Evolutionary conservation across 1,140 invertebrate species (phyloP), one percentile per base, ranked within the genome.

Genomic region (Solen grandis): DNA sequence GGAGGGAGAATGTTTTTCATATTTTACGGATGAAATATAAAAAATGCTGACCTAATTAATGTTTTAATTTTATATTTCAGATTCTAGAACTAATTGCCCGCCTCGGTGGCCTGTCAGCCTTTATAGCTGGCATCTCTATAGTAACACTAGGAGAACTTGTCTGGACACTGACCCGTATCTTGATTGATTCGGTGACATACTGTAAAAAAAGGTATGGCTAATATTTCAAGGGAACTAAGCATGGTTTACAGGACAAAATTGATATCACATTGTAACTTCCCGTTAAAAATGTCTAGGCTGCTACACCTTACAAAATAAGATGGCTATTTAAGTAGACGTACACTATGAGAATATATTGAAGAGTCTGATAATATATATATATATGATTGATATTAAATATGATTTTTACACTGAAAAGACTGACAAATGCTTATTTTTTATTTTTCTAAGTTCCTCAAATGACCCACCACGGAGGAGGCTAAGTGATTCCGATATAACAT

Each of bases 401-500:
- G n/a, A 14, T 14, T 50, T 14, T n/a, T n/a, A 13, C 46, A 50
- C n/a, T n/a, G 13, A 50, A 50, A 50, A 50, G 46, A 14, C n/a
- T 50, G 46, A 14, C n/a, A 14, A 14, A n/a, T 50, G 46, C 13
- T n/a, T 50, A n/a, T 50, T 14, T 50, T 25, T 60, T 60, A 16
- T 13, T 60, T 16, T 16, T 13, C 35, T 10, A n/a, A 70, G 66
- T 22, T 54, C 46, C 14, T 19, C 14, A 2, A 46, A n/a, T 31
- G 66, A 41, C 22, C 35, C 66, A 2, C 46, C 41, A 10, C 66
- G 19, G 3, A 29, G 16, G 27, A 29, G 66, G 8, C 31, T 74
- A 3, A 74, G 54, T 27, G 70, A 74, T 29, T 74, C 70, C 22
- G 70, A 74, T 19, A 74, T 74, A 38, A 74, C 70, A 10, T 74